Evolutionary conservation across 2,113 vertebrate genomes (phyloP), one percentile per base, ranked within the genome.

Genomic region (Callipepla californica): DNA sequence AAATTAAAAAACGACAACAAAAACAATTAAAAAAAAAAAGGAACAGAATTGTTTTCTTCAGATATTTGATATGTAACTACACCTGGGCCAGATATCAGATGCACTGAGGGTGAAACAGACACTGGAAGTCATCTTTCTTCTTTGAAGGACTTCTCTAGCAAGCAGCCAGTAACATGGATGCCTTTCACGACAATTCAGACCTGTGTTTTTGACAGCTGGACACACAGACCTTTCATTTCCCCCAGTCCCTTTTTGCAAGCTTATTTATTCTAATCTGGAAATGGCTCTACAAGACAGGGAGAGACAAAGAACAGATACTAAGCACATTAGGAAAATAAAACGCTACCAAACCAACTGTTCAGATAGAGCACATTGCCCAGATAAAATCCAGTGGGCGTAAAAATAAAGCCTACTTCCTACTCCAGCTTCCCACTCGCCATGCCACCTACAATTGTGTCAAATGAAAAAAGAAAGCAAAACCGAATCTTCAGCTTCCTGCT

Each of bases 301-400:
- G 28, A 72, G 62, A 88, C 83, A 80, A 16, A 87, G 57, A 90
- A n/a, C 30, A 73, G 53, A 92, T 66, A 95, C 53, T 48, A 85
- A 87, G 42, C 45, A 79, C 42, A 40, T 66, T 72, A 28, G 73
- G 80, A 66, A 50, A 51, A 66, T 51, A 66, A 65, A 51, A 82
- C 23, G 30, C 85, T 87, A 77, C 76, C 69, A 80, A 88, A 84
- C 89, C 92, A 94, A 94, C 85, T 90, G 93, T 90, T 95, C 90
- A 81, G 72, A 95, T 18, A 89, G 69, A 92, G 92, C 91, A 91
- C 0, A 0, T 45, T 95, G 93, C 96, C 93, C 92, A 96, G 85
- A 95, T 48, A 91, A 78, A 90, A 94, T 87, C 80, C 62, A 94
- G 85, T 88, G 61, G 76, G 76, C 91, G 65, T 90, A 95, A 94